Evolutionary conservation across 2,888 invertebrate species (phyloP), one percentile per base, ranked within the genome.

Genomic region (Margaritifera margaritifera): DNA sequence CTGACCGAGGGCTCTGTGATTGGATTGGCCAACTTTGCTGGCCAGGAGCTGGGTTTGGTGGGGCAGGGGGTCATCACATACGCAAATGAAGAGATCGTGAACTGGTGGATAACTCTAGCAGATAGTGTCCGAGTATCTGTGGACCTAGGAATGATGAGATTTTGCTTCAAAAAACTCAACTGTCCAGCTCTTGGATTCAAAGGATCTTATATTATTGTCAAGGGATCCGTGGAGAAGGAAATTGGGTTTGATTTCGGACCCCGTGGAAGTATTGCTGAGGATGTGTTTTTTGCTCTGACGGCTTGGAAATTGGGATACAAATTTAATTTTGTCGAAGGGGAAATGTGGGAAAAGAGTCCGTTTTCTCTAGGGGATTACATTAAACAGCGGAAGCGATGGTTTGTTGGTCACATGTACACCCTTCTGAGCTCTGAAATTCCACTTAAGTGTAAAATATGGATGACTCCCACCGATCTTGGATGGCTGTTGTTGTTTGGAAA

Each of bases 211-310:
- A 74, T 79, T n/a, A 75, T 79, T 11, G 73, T 68, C 18, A 73
- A 68, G 57, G 77, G 69, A 50, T 68, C 67, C 1, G 75, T 74
- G 20, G 79, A 79, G 69, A 75, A 72, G 31, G 68, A 73, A 25
- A 69, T 77, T 24, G 74, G 75, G 0, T 79, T 77, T 63, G 79
- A 79, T 66, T 79, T 79, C 66, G 79, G 79, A n/a, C 79, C 79
- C 2, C 70, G 72, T 55, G 79, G 79, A 15, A 79, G 79, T 59
- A 73, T 79, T 22, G 77, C 77, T 1, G 79, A 79, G 50, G 79
- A 79, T 50, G 71, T 77, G 1, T 77, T 75, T 72, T 79, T 79
- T 69, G 79, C 75, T 6, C 64, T 77, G n/a, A 53, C 64, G 20
- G 79, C 77, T 6, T 77, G 77, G 77, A 62, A 72, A 42, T 69